Evolutionary conservation across 2,113 vertebrate species (phyloP).

Genomic region (Ramphastos sulfuratus): DNA sequence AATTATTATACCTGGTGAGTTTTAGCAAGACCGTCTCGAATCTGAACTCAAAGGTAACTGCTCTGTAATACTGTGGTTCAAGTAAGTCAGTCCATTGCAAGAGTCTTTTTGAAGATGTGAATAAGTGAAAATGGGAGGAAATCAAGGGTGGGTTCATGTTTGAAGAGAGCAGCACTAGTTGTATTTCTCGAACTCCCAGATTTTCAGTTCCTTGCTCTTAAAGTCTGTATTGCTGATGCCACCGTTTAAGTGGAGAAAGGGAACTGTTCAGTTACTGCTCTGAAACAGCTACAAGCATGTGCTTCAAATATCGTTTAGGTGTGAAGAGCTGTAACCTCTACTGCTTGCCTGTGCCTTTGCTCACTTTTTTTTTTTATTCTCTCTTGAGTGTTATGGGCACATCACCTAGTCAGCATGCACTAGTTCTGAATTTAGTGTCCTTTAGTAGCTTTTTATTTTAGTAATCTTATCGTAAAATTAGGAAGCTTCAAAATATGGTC

Average conservation of each 20-base stretch:
- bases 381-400: neutral
- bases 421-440: neutral
- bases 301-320: neutral
- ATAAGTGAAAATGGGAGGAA: neutral
- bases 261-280: neutral
- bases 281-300: neutral
- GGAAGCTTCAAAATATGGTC: neutral
- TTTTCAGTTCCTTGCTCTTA: neutral
- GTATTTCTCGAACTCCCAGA: neutral
- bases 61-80: neutral
- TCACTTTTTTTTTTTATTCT: neutral
- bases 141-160: neutral
- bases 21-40: neutral
- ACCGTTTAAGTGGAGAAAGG: neutral
- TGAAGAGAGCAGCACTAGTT: neutral
- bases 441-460: neutral
- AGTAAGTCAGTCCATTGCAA: neutral
- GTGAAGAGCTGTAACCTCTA: neutral
- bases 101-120: neutral
- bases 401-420: neutral
- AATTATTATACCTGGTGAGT: neutral
- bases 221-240: neutral
- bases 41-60: neutral
- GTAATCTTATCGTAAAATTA: neutral
- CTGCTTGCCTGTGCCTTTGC: neutral